A percentile compares a stretch with the other conserved stretches of the same genome.
These are phyloP conservation scores for Lepus townsendii DNA, from an alignment of 2,797 vertebrate species.

Conservation along the genomic window DNA sequence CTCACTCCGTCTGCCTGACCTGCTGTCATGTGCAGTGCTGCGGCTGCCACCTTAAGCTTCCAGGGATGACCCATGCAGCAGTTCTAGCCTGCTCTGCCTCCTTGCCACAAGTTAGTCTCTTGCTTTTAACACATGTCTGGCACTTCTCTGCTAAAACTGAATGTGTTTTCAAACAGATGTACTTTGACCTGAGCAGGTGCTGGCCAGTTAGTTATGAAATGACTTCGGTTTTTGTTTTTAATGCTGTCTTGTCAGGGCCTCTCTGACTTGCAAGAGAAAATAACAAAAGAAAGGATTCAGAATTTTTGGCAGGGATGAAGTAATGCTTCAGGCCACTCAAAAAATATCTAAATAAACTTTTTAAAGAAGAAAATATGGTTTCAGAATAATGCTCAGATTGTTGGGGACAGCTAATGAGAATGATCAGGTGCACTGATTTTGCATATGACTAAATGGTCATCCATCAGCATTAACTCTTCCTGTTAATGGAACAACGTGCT, in stretches of 20 bases:
- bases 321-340: conserved; percentile 70
- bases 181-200: conserved; percentile 60
- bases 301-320: conserved; percentile 72
- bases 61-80: conserved; percentile 10
- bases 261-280: conserved; percentile 71
- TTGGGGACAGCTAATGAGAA: conserved; percentile 58
- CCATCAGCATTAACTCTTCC: conserved; percentile 77
- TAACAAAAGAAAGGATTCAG: conserved; percentile 23
- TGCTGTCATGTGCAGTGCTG: not conserved
- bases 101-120: conserved; percentile 39
- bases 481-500: conserved; percentile 71
- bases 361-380: conserved; percentile 45
- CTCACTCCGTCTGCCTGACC: not conserved
- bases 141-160: conserved; percentile 64
- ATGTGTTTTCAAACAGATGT: conserved; percentile 65
- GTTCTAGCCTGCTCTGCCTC: conserved; percentile 30
- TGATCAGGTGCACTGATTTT: conserved; percentile 46
- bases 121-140: conserved; percentile 60
- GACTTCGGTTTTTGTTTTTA: not conserved
- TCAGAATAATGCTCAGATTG: conserved; percentile 65
- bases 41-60: conserved; percentile 42
- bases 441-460: conserved; percentile 17
- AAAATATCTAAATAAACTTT: conserved; percentile 69
- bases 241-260: conserved; percentile 58
- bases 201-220: conserved; percentile 9